A percentile compares a stretch with the other conserved stretches of the same genome.
Evolutionary conservation across 2,113 vertebrate genomes (phyloP).

Genomic region (Saimiri boliviensis): DNA sequence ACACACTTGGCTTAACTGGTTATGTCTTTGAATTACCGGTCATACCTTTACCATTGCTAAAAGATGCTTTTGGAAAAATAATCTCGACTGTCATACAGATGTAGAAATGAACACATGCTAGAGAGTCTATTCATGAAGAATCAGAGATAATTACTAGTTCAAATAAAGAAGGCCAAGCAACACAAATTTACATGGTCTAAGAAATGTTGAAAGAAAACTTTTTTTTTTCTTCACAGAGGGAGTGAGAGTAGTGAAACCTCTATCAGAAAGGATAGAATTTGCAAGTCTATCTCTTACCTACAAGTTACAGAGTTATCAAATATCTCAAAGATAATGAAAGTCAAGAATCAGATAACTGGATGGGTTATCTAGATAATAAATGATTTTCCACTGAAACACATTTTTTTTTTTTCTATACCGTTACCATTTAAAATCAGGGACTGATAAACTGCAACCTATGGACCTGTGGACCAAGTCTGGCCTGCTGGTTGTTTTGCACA

Average conservation of each 20-base stretch:
- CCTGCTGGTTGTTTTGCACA: neutral
- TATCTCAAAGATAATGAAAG: neutral
- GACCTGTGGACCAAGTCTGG: neutral
- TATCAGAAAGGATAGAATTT: neutral
- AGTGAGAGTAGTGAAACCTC: neutral
- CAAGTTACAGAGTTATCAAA: neutral
- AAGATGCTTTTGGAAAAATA: neutral
- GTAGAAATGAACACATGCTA: neutral
- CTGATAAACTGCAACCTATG: neutral
- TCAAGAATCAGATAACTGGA: neutral
- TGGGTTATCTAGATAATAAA: neutral
- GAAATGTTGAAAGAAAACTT: neutral
- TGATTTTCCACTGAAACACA: neutral
- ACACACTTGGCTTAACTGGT: neutral
- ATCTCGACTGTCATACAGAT: neutral
- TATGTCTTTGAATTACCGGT: neutral
- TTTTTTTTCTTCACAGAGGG: neutral
- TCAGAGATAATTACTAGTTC: neutral
- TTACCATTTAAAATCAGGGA: neutral
- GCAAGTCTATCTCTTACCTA: neutral
- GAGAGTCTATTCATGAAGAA: neutral
- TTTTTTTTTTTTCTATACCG: neutral
- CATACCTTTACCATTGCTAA: neutral
- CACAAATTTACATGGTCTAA: neutral
- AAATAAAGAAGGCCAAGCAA: neutral